Evolutionary conservation across 2,797 vertebrate genomes (phyloP).

Genomic region (Pantherophis alleghaniensis): DNA sequence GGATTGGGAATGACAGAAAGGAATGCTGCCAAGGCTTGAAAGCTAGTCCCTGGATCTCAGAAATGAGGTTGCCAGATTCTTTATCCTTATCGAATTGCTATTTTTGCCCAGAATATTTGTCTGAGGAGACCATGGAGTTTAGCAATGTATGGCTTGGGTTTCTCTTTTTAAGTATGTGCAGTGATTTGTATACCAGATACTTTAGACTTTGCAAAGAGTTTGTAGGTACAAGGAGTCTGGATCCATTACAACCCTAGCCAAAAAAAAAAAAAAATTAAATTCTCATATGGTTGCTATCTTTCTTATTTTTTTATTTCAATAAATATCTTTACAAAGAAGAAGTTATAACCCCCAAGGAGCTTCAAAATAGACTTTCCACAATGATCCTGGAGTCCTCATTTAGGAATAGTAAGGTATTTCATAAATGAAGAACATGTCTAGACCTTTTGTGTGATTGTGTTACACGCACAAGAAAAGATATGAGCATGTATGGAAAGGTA

Average conservation of each 20-base stretch:
- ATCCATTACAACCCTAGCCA: background rate
- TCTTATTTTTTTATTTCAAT: background rate
- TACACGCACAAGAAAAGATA: background rate
- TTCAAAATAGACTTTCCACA: background rate
- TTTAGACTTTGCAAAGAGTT: background rate
- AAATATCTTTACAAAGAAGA: background rate
- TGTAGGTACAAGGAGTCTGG: background rate
- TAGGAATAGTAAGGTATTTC: background rate
- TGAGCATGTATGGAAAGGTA: background rate
- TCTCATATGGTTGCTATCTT: background rate
- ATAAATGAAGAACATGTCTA: background rate
- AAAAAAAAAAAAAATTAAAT: too few relatives aligned
- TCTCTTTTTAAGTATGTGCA: background rate
- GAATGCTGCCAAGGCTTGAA: background rate
- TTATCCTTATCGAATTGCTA: background rate
- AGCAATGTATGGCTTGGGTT: background rate
- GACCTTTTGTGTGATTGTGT: background rate
- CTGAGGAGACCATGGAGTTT: background rate
- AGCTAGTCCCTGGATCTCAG: background rate
- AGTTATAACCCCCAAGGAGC: background rate
- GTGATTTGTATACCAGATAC: background rate
- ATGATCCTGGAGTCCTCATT: background rate
- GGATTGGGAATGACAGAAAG: background rate
- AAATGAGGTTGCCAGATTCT: background rate
- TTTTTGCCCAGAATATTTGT: background rate